Conservation (phyloP, 2,797 vertebrate genomes). For the Cottoperca gobio region DNA sequence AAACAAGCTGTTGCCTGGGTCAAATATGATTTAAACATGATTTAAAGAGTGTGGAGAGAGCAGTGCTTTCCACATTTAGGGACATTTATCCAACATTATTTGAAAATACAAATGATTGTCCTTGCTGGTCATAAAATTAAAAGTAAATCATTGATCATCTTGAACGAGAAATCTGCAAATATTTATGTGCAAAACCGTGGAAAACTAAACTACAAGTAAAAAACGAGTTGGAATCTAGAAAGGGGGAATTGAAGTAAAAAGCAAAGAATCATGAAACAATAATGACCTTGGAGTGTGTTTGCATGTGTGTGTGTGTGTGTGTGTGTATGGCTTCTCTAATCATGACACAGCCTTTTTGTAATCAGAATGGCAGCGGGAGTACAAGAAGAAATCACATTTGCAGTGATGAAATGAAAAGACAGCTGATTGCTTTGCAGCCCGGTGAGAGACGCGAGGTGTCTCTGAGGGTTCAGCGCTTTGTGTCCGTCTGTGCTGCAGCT, state of each 20-base stretch:
- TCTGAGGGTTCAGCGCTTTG: conserved; percentile 14
- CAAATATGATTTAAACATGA: background rate
- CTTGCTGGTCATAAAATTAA: background rate
- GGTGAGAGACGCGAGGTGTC: background rate
- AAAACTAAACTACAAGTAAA: background rate
- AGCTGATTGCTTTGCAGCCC: conserved; percentile 18
- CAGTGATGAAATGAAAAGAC: conserved; percentile 5
- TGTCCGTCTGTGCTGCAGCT: conserved; percentile 36
- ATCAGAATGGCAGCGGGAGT: background rate
- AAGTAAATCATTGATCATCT: background rate
- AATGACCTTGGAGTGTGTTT: conserved; percentile 37
- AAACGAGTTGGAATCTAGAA: background rate
- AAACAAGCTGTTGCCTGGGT: background rate
- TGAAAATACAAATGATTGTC: background rate
- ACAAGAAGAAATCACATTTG: conserved; percentile 7
- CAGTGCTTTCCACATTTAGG: background rate
- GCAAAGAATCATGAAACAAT: background rate
- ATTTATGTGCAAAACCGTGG: fast-evolving
- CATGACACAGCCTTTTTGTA: background rate
- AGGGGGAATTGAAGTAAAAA: background rate
- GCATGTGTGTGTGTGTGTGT: background rate
- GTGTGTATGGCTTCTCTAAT: conserved; percentile 8
- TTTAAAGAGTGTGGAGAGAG: background rate
- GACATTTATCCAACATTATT: conserved; percentile 1
- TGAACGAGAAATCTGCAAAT: background rate